Evolutionary conservation across 2,888 invertebrate species (phyloP).

Genomic region (Octodonta nipae): DNA sequence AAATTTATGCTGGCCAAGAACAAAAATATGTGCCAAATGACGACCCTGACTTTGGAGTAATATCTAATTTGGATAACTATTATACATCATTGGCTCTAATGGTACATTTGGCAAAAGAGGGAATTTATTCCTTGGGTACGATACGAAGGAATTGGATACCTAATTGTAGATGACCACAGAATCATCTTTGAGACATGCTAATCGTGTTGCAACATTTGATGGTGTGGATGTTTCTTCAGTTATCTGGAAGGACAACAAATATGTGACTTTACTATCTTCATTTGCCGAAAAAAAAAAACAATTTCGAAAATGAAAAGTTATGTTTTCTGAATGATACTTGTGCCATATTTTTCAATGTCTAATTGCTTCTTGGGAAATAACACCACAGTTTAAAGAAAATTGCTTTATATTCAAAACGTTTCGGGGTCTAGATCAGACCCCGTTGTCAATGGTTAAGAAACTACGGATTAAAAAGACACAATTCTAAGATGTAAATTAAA

Average conservation of each 20-base stretch:
- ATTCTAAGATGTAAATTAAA: too few relatives aligned
- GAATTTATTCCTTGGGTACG: too few relatives aligned
- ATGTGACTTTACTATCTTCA: slow-evolving; percentile 6
- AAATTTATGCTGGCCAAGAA: not conserved
- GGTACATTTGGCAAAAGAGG: too few relatives aligned
- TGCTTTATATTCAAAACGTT: too few relatives aligned
- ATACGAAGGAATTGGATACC: not conserved
- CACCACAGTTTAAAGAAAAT: too few relatives aligned
- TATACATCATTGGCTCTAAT: too few relatives aligned
- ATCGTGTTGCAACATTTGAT: not conserved
- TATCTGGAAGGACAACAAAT: slow-evolving; percentile 6
- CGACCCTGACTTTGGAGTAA: not conserved
- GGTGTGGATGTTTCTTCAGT: slow-evolving; percentile 4
- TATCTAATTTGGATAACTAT: not conserved
- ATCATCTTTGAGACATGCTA: not conserved
- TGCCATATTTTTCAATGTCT: too few relatives aligned
- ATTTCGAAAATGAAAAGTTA: slow-evolving; percentile 2
- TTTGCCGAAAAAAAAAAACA: slow-evolving; percentile 7
- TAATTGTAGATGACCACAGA: not conserved
- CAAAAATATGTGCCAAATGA: not conserved
- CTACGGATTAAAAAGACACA: too few relatives aligned
- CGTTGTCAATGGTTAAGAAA: too few relatives aligned
- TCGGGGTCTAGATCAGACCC: too few relatives aligned
- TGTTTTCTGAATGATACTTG: too few relatives aligned
- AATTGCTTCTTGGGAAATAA: too few relatives aligned